Percentiles rank a stretch among this genome's conserved stretches.
Conservation (phyloP, 2,888 invertebrate genomes). For the Acanthoscelides obtectus region DNA sequence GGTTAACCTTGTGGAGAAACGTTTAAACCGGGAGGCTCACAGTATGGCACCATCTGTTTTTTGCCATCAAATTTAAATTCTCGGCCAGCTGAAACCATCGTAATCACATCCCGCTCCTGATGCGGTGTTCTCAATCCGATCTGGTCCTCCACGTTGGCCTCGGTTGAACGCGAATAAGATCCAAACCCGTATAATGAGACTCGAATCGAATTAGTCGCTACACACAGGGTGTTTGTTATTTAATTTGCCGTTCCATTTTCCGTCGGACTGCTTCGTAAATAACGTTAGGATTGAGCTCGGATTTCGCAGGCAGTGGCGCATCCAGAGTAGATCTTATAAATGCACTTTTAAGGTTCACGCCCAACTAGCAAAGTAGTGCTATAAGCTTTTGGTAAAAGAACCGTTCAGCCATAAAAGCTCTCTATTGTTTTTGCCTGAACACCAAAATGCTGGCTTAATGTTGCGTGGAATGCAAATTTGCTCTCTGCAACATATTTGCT, state of each 20-base stretch:
- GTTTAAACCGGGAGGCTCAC: no score
- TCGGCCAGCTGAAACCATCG: neutral
- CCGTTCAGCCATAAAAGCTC: no score
- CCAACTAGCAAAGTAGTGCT: no score
- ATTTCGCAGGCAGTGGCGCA: neutral
- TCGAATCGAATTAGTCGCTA: neutral
- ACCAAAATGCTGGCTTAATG: no score
- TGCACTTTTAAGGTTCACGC: no score
- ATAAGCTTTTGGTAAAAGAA: no score
- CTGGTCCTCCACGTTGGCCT: neutral
- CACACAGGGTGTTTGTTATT: slow-evolving; percentile 15
- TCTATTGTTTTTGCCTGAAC: no score
- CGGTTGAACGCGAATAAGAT: neutral
- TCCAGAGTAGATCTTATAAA: neutral
- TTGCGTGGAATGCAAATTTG: no score
- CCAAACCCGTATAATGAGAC: neutral
- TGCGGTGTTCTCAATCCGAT: neutral
- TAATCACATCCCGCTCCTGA: neutral
- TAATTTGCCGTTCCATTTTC: slow-evolving; percentile 24
- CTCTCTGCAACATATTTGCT: no score
- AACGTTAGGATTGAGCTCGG: slow-evolving; percentile 10
- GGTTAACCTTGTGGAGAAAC: no score
- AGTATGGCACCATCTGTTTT: neutral
- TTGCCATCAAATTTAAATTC: neutral
- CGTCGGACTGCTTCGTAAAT: slow-evolving; percentile 17